phyloP scores from a whole-genome alignment of 2,888 invertebrate genomes.

The Leptarthrus brevirostris region DNA sequence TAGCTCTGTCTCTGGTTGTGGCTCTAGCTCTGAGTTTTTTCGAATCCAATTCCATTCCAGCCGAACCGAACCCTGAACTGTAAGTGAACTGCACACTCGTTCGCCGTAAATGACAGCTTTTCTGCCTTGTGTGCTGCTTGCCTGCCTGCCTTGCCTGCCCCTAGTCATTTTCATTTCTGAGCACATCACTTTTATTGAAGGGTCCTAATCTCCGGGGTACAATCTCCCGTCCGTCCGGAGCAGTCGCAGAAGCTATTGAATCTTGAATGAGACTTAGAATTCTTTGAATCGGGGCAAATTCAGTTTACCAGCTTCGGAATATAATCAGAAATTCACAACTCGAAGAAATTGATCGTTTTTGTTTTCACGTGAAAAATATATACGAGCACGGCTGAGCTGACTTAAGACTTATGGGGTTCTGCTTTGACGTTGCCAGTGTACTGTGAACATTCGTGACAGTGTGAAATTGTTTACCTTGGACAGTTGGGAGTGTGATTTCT shows the following conservation, averaged over 20 bases:
- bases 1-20: constrained; percentile 1
- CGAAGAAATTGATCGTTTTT: constrained; percentile 10
- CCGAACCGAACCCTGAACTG: constrained; percentile 41
- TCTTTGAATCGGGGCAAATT: constrained; percentile 42
- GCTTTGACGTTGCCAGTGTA: constrained; percentile 32
- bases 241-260: constrained; percentile 41
- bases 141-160: constrained; percentile 28
- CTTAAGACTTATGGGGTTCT: neutral
- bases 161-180: constrained; percentile 45
- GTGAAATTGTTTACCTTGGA: constrained; percentile 46
- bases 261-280: constrained; percentile 40
- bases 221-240: constrained; percentile 14
- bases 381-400: constrained; percentile 21
- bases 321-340: too few relatives aligned
- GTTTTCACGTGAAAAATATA: constrained; percentile 33
- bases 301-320: too few relatives aligned
- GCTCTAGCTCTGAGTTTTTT: neutral
- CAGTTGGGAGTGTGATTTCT: constrained; percentile 24
- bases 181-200: constrained; percentile 41
- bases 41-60: neutral
- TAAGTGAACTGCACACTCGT: constrained; percentile 35
- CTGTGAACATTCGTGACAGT: constrained; percentile 38
- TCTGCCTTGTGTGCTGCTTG: constrained; percentile 3
- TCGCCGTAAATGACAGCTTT: constrained; percentile 35
- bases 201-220: constrained; percentile 44